phyloP scores from a whole-genome alignment of 2,797 vertebrate species.

The Hypotaenidia okinawae region DNA sequence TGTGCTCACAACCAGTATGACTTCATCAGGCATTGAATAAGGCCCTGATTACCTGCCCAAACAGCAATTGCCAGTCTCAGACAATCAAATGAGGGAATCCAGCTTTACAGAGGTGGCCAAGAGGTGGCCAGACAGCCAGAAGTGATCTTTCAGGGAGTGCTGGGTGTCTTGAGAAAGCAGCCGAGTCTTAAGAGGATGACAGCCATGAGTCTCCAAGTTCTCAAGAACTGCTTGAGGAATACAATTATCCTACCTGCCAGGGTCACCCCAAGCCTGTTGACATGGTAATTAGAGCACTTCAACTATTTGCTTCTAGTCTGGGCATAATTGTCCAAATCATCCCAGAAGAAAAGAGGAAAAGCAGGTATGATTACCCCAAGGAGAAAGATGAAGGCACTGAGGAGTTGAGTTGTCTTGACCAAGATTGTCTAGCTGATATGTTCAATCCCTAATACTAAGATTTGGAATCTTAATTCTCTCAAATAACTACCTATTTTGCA shows the following conservation, averaged over 20 bases:
- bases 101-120: not conserved
- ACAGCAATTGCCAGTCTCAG: not conserved
- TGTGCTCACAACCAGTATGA: accelerated
- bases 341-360: not conserved
- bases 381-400: not conserved
- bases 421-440: not conserved
- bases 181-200: not conserved
- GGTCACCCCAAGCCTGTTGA: not conserved
- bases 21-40: not conserved
- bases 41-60: not conserved
- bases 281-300: not conserved
- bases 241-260: not conserved
- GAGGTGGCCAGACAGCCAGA: not conserved
- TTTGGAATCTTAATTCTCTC: not conserved
- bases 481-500: not conserved
- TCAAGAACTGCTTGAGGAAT: not conserved
- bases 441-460: not conserved
- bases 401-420: not conserved
- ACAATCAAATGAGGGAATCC: not conserved
- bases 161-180: not conserved
- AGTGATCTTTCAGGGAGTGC: not conserved
- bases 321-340: not conserved
- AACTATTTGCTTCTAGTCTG: not conserved
- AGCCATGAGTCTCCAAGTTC: not conserved
- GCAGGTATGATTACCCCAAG: not conserved